Evolutionary conservation across 2,797 vertebrate genomes (phyloP), one percentile per base, ranked within the genome.

Genomic region (Hoplostethus atlanticus): DNA sequence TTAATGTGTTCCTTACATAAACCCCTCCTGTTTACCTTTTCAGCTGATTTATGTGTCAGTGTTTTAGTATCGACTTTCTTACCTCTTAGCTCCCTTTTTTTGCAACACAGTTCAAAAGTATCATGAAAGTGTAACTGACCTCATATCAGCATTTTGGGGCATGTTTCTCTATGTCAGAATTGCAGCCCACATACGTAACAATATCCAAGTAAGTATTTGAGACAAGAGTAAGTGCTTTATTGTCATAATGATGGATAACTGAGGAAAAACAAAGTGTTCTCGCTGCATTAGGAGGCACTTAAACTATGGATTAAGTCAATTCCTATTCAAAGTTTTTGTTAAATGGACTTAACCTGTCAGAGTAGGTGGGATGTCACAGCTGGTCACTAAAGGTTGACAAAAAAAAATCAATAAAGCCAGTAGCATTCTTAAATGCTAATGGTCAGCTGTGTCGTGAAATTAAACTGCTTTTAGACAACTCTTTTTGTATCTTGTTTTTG

Each of bases 221-320:
- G 51, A 64, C 54, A 74, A 64, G 36, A 72, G 28, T 52, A 68
- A 57, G 55, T 31, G 38, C 3, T 59, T 79, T 71, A 69, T 68
- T 65, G 60, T 79, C 67, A 82, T 75, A 64, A 72, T 82, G 73
- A 85, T 71, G 51, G 53, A 78, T 68, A 76, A 77, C 55, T 47
- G 56, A 8, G 56, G 36, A 25, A 55, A 63, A 68, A 71, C 54
- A 4, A 38, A 34, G 73, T 73, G 77, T 74, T 62, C 31, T 54
- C 4, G 2, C 54, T 54, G 70, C 54, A 68, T 60, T 70, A 52
- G 30, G 63, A 78, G 66, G 30, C 56, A 31, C 25, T 54, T 50
- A 25, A 47, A 71, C 61, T 77, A 62, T 54, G 57, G 56, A 62
- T 46, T 42, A 64, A 64, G 53, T 76, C 62, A 48, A 61, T 85